These are phyloP conservation scores for Betta splendens DNA, from an alignment of 2,797 vertebrate species.

Conservation along the genomic window DNA sequence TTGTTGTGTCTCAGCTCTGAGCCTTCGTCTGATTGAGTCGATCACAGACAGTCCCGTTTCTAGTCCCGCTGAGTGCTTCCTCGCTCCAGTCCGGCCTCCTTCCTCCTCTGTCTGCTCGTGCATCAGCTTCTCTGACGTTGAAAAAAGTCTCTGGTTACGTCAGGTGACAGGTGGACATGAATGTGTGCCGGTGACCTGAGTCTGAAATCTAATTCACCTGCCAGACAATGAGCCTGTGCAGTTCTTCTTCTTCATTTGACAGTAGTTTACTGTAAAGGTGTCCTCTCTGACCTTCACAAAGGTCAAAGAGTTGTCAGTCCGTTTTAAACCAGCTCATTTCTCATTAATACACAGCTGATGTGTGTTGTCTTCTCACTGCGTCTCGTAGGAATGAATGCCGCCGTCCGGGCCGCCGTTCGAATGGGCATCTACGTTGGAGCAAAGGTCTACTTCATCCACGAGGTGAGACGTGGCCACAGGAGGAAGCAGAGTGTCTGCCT, in stretches of 20 bases:
- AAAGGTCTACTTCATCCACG: slow-evolving; percentile 92
- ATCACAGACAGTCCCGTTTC: neutral
- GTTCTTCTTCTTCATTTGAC: too few species aligned
- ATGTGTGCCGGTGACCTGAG: too few species aligned
- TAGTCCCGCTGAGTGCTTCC: slow-evolving; percentile 37
- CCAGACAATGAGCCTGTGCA: too few species aligned
- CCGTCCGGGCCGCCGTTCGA: slow-evolving; percentile 90
- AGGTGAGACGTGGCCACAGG: slow-evolving; percentile 78
- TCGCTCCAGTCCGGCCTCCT: neutral
- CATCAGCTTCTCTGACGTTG: neutral
- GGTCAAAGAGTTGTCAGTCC: too few species aligned
- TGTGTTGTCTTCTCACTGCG: too few species aligned
- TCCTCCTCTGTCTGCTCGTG: neutral
- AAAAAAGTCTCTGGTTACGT: neutral
- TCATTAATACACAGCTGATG: too few species aligned
- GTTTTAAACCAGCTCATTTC: too few species aligned
- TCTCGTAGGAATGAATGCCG: slow-evolving; percentile 99
- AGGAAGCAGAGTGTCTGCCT: neutral
- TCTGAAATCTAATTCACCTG: too few species aligned
- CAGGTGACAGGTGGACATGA: too few species aligned
- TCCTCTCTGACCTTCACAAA: too few species aligned
- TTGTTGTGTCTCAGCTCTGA: too few species aligned
- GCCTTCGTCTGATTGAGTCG: neutral
- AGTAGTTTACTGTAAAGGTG: too few species aligned
- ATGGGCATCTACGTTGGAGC: slow-evolving; percentile 97